A percentile compares a stretch with the other conserved stretches of the same genome.
Evolutionary conservation across 1,140 invertebrate genomes (phyloP).

Genomic region (silkworm (Bombyx mori)): DNA sequence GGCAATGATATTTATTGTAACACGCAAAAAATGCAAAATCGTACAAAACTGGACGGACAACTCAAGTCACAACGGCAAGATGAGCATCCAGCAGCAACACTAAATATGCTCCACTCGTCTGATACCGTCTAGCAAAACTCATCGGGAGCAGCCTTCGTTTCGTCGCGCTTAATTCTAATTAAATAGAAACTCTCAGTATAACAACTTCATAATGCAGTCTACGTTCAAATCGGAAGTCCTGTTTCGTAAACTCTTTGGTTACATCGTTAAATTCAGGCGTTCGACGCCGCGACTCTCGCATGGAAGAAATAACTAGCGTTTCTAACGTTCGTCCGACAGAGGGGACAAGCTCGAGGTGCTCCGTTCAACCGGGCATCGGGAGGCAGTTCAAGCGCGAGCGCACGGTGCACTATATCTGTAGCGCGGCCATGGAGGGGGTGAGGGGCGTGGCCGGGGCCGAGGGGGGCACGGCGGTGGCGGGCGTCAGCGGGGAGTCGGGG

Average conservation of each 20-base stretch:
- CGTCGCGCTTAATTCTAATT: slow-evolving; percentile 30
- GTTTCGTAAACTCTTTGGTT: slow-evolving; percentile 46
- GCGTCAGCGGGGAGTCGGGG: slow-evolving; percentile 18
- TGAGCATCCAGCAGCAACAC: slow-evolving; percentile 54
- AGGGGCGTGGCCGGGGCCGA: slow-evolving; percentile 39
- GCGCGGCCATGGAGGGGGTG: slow-evolving; percentile 42
- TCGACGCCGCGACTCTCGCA: background rate
- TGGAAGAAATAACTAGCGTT: slow-evolving; percentile 14
- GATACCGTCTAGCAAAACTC: slow-evolving; percentile 27
- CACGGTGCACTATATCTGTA: slow-evolving; percentile 28
- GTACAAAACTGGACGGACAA: slow-evolving; percentile 61
- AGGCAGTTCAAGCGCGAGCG: too few species aligned
- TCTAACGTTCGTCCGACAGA: slow-evolving; percentile 6
- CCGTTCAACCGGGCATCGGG: background rate
- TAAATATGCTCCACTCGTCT: slow-evolving; percentile 25
- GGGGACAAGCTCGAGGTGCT: slow-evolving; percentile 4
- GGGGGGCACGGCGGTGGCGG: slow-evolving; percentile 40
- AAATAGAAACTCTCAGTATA: slow-evolving; percentile 39
- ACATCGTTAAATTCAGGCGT: slow-evolving; percentile 14
- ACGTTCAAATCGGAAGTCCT: slow-evolving; percentile 28
- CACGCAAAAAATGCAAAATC: slow-evolving; percentile 48
- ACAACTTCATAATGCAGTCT: slow-evolving; percentile 35
- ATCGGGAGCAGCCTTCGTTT: slow-evolving; percentile 43
- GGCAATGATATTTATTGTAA: slow-evolving; percentile 27
- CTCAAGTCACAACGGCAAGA: slow-evolving; percentile 64